These are phyloP conservation scores for Sphinx pinastri DNA, from an alignment of 2,888 invertebrate genomes.

Conservation along the genomic window DNA sequence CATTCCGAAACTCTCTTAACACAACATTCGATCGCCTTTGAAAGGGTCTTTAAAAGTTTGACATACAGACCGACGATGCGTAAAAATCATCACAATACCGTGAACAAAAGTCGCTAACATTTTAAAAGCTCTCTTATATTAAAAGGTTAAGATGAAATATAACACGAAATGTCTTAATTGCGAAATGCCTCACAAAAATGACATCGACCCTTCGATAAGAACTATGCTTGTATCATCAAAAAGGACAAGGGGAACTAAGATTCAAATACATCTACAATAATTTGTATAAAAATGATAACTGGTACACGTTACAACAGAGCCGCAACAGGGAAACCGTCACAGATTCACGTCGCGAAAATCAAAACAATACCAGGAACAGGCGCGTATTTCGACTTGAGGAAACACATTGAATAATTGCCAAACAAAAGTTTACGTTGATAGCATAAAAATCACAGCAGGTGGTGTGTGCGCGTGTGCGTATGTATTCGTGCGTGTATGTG, in stretches of 20 bases:
- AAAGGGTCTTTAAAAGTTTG: constrained; percentile 14
- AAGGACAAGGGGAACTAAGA: too few species aligned
- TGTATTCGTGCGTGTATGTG: not conserved
- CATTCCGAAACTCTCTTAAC: not conserved
- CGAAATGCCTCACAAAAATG: not conserved
- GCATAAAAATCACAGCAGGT: constrained; percentile 16
- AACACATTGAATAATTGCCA: constrained; percentile 12
- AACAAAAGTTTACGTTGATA: constrained; percentile 19
- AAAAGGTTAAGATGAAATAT: not conserved
- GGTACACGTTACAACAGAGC: not conserved
- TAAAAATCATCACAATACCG: constrained; percentile 8
- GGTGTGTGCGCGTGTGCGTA: not conserved
- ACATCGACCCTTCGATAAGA: not conserved
- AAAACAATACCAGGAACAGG: constrained; percentile 14
- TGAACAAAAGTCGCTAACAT: constrained; percentile 5
- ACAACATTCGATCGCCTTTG: not conserved
- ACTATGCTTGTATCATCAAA: too few species aligned
- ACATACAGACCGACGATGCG: not conserved
- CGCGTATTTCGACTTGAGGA: constrained; percentile 5
- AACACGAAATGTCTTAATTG: not conserved
- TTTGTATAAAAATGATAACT: not conserved
- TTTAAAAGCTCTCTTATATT: constrained; percentile 17
- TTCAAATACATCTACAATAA: too few species aligned
- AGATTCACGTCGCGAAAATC: constrained; percentile 17
- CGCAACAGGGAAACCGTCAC: not conserved